These are phyloP conservation scores for Myotis myotis DNA, from an alignment of 2,797 vertebrate genomes.

Conservation along the genomic window DNA sequence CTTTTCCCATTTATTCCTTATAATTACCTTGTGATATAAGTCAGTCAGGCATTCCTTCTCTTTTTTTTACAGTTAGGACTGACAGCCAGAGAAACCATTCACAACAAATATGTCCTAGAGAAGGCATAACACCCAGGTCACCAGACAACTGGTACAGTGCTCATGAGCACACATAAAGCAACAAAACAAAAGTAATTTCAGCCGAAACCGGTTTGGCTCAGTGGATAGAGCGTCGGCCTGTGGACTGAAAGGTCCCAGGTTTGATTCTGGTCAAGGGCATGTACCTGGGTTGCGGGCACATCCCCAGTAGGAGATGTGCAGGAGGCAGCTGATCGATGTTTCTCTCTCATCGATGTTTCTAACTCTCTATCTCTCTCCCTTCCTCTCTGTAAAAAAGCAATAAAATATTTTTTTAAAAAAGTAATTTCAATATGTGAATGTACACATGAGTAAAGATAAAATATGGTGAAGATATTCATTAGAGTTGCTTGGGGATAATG, in stretches of 20 bases:
- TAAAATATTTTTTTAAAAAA: too few relatives aligned
- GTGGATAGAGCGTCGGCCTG: too few relatives aligned
- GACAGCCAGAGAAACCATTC: not conserved
- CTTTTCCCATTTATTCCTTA: not conserved
- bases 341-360: too few relatives aligned
- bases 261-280: too few relatives aligned
- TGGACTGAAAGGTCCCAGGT: too few relatives aligned
- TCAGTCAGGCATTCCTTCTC: not conserved
- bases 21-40: not conserved
- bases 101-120: not conserved
- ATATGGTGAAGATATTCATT: not conserved
- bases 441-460: not conserved
- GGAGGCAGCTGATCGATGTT: too few relatives aligned
- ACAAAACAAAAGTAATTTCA: not conserved
- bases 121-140: not conserved
- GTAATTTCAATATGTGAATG: not conserved
- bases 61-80: conserved; percentile 18
- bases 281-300: too few relatives aligned
- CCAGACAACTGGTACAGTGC: not conserved
- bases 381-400: too few relatives aligned
- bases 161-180: not conserved
- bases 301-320: too few relatives aligned
- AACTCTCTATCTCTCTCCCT: too few relatives aligned
- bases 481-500: not conserved
- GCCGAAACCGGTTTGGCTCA: too few relatives aligned